Base-by-base conservation (phyloP, 2,888 invertebrate genomes). In the Spodoptera littoralis region DNA sequence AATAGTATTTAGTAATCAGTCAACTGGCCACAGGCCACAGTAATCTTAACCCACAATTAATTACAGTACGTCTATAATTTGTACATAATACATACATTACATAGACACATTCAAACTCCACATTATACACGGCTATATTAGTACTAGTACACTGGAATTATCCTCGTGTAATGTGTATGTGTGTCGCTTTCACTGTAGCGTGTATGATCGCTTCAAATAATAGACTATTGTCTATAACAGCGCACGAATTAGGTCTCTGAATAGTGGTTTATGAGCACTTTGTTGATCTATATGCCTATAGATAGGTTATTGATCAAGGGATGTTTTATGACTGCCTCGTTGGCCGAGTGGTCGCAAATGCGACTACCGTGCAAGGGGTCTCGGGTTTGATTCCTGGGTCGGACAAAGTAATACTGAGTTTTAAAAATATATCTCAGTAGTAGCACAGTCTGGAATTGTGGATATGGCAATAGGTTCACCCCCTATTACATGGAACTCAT, bases 151-250 rank as follows among this genome's bases (percentile, higher is more conserved):
- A 54, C 56, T 48, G 55, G 60, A 65, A 72, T 76, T 72, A 72
- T 76, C 65, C 76, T 18, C 45, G 54, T 60, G 36, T 49, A 71
- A 71, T 76, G 49, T 65, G 9, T 76, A 71, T 71, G 76, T 76
- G 50, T 60, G 77, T 76, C 73, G 77, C 71, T 72, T 72, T 76
- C 76, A 60, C 71, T 72, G 43, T 60, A 41, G 59, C 72, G 57
- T 65, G 27, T 65, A 70, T 71, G 71, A 76, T 76, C 66, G 60
- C 73, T 65, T 71, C 76, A 72, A 72, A 72, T 72, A 72, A 76
- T 65, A 76, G 59, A 54, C 73, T 72, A 60, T 72, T 72, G 73
- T 76, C 73, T 65, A 57, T 51, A 58, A 41, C 53, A 54, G 65
- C 42, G 74, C 78, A 74, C 60, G 64, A 76, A 76, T 71, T 66